Conservation (phyloP, 2,797 vertebrate genomes). For the Falco cherrug region DNA sequence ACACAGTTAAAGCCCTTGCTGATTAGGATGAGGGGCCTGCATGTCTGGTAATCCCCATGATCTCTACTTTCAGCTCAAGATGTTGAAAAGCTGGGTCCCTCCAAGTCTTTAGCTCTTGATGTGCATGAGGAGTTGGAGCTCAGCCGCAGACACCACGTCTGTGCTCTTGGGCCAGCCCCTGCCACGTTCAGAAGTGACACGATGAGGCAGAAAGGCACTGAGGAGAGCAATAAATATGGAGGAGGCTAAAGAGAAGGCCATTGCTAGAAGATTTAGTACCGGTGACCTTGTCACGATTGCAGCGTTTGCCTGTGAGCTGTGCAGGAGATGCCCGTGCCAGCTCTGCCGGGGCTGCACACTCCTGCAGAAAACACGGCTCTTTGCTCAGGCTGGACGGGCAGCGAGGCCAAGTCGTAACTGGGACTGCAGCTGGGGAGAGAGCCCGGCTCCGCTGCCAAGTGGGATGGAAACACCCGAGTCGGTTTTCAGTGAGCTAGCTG, state of each 20-base stretch:
- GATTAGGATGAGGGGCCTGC: neutral
- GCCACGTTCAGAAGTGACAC: neutral
- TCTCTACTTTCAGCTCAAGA: neutral
- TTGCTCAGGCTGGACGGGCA: neutral
- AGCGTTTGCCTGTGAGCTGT: neutral
- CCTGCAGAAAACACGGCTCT: neutral
- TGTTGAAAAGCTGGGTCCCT: neutral
- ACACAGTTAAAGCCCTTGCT: neutral
- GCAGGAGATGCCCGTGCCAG: neutral
- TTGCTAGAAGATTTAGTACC: neutral
- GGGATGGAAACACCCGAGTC: rapidly evolving
- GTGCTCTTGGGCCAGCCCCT: neutral
- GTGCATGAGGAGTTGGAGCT: neutral
- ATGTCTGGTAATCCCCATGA: neutral
- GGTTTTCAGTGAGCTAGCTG: neutral
- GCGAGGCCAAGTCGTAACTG: neutral
- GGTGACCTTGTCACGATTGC: neutral
- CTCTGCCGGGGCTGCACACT: neutral
- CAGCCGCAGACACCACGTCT: neutral
- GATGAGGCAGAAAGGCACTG: neutral
- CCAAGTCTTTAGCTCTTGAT: neutral
- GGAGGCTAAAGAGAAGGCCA: neutral
- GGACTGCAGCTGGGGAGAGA: neutral
- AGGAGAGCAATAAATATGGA: neutral
- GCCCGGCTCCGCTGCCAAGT: neutral